phyloP scores from a whole-genome alignment of 2,888 invertebrate species.

The Plebejus argus region DNA sequence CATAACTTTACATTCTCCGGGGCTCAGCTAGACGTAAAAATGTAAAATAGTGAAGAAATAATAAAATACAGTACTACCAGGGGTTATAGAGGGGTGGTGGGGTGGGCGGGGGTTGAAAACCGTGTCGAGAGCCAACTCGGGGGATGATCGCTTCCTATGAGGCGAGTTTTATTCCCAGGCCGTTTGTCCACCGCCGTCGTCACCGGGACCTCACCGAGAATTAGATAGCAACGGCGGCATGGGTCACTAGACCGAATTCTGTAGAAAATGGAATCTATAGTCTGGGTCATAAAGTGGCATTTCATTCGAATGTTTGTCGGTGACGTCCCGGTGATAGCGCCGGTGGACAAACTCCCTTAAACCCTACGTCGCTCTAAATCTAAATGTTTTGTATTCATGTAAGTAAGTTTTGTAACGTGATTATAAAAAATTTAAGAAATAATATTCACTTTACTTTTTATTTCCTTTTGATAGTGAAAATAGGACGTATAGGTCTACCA shows the following conservation, averaged over 20 bases:
- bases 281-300: no score
- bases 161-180: conserved; percentile 10
- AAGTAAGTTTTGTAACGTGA: neutral
- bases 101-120: neutral
- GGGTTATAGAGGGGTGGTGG: neutral
- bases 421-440: no score
- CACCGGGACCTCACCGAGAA: no score
- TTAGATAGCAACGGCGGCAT: no score
- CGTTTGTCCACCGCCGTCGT: no score
- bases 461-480: no score
- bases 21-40: conserved; percentile 3
- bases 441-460: no score
- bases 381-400: neutral
- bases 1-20: neutral
- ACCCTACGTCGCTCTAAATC: neutral
- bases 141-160: conserved; percentile 30
- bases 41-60: neutral
- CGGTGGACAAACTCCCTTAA: neutral
- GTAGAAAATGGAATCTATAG: no score
- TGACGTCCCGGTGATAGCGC: no score
- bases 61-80: neutral
- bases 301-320: no score
- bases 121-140: conserved; percentile 20
- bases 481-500: no score
- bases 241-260: no score